These are phyloP conservation scores for Anthoptus insignis DNA, from an alignment of 2,888 invertebrate genomes.

Conservation along the genomic window DNA sequence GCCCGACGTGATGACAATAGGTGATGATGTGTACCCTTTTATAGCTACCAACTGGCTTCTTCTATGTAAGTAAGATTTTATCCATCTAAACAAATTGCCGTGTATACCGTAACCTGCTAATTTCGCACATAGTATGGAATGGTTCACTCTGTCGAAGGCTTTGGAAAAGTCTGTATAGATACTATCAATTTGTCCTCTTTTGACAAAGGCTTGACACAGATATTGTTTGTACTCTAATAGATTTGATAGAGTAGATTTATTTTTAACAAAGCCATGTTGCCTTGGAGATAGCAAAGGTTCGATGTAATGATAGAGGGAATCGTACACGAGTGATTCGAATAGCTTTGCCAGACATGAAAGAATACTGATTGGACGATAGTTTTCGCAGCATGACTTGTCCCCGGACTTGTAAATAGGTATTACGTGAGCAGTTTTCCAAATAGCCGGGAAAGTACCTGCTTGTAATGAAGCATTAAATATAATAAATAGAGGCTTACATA, in stretches of 20 bases:
- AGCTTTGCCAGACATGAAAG: neutral
- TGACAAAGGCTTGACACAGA: no score
- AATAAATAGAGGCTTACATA: neutral
- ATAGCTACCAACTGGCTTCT: no score
- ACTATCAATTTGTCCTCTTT: no score
- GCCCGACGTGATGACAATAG: no score
- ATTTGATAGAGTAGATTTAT: neutral
- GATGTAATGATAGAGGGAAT: neutral
- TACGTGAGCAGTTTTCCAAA: neutral
- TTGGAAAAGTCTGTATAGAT: no score
- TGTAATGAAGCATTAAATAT: neutral
- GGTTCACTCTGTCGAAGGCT: no score
- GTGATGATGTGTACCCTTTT: no score
- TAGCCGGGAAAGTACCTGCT: neutral
- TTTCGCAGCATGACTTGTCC: neutral
- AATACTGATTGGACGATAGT: neutral
- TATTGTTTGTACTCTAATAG: neutral
- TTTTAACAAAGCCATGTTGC: neutral
- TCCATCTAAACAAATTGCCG: no score
- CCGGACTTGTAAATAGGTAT: neutral
- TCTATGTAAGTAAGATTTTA: no score
- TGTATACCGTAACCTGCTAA: no score
- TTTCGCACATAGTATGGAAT: no score
- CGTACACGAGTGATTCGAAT: neutral
- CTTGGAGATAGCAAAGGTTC: neutral